Evolutionary conservation across 2,797 vertebrate species (phyloP).

Genomic region (Chloroceryle amazona): DNA sequence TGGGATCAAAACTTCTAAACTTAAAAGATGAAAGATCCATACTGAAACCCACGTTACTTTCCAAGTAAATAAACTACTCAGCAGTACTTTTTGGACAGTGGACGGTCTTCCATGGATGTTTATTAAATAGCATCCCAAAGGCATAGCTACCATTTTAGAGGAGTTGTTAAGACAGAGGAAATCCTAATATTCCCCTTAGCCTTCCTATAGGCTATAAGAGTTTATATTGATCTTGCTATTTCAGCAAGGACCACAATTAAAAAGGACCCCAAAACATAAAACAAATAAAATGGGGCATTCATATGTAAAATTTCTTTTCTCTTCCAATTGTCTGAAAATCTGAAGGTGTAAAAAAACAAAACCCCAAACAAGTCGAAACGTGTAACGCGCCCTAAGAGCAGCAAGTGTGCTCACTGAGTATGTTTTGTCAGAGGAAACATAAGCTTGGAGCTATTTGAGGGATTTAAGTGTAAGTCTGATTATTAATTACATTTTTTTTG

Average conservation of each 20-base stretch:
- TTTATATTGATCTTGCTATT: not conserved
- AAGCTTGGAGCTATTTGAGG: slow-evolving; percentile 6
- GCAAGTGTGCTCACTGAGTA: not conserved
- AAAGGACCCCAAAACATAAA: not conserved
- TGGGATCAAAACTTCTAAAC: not conserved
- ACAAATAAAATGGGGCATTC: not conserved
- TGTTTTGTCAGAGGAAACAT: not conserved
- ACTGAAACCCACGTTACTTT: not conserved
- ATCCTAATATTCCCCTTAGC: not conserved
- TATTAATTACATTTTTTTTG: slow-evolving; percentile 22
- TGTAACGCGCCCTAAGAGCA: not conserved
- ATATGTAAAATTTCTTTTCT: not conserved
- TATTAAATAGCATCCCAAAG: not conserved
- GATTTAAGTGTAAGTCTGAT: not conserved
- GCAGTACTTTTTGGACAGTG: not conserved
- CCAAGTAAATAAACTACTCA: not conserved
- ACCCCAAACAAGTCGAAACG: not conserved
- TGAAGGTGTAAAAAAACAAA: not conserved
- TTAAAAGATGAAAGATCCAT: not conserved
- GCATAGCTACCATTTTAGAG: not conserved
- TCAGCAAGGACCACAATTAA: not conserved
- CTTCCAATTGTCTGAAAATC: not conserved
- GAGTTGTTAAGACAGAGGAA: not conserved
- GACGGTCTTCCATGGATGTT: not conserved
- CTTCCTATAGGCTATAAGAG: not conserved